These are phyloP conservation scores for Esox niger DNA, from an alignment of 2,113 vertebrate species.

Conservation along the genomic window DNA sequence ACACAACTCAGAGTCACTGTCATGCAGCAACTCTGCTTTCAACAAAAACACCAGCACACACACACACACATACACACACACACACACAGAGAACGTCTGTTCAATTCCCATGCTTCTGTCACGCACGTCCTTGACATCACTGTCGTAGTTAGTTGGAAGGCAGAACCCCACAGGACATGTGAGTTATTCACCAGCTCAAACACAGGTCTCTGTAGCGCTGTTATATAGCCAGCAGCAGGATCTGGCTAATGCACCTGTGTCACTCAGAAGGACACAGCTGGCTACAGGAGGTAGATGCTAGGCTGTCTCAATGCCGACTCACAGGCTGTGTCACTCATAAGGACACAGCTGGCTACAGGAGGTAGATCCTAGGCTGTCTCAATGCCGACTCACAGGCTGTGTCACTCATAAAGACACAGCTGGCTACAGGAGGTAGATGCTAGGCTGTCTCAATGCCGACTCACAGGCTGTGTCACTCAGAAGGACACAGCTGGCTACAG, in stretches of 20 bases:
- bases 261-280: slow-evolving; percentile 18
- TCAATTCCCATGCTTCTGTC: slow-evolving; percentile 29
- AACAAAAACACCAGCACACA: neutral
- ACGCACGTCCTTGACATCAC: slow-evolving; percentile 39
- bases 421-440: neutral
- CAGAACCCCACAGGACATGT: slow-evolving; percentile 48
- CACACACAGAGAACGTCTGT: slow-evolving; percentile 15
- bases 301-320: neutral
- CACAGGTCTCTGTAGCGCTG: slow-evolving; percentile 43
- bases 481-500: slow-evolving; percentile 13
- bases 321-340: slow-evolving; percentile 12
- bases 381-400: neutral
- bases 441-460: neutral
- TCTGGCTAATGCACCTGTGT: slow-evolving; percentile 46
- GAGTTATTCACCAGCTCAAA: slow-evolving; percentile 50
- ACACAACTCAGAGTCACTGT: slow-evolving; percentile 33
- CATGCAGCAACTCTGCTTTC: slow-evolving; percentile 16
- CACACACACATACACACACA: neutral
- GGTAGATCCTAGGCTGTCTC: neutral
- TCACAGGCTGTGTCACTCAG: neutral
- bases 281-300: neutral
- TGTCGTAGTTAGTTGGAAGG: slow-evolving; percentile 48
- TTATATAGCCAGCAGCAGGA: slow-evolving; percentile 48
- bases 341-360: slow-evolving; percentile 4
- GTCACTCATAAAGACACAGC: slow-evolving; percentile 19